Evolutionary conservation across 2,113 vertebrate genomes (phyloP).

Genomic region (Rhadina sibilatrix): DNA sequence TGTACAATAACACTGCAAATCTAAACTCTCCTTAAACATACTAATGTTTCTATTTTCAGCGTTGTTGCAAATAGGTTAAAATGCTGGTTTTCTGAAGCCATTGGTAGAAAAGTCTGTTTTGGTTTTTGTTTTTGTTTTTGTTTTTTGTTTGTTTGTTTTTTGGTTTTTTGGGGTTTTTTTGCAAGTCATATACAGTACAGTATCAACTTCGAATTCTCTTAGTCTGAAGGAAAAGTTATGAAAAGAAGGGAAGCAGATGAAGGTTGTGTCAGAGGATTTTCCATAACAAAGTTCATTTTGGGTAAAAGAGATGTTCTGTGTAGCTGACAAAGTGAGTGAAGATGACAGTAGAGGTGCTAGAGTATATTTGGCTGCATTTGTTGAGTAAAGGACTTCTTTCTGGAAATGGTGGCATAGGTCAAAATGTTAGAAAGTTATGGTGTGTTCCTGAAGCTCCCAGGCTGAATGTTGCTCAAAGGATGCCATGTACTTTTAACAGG

Average conservation of each 20-base stretch:
- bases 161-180: no score
- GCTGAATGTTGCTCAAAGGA: not conserved
- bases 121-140: no score
- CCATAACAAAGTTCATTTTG: not conserved
- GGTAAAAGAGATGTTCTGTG: not conserved
- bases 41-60: not conserved
- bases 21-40: not conserved
- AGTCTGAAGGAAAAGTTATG: not conserved
- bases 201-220: not conserved
- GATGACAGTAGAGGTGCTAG: not conserved
- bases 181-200: not conserved
- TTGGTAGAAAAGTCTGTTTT: not conserved
- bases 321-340: not conserved
- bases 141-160: no score
- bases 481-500: not conserved
- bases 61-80: not conserved
- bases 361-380: not conserved
- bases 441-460: not conserved
- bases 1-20: not conserved
- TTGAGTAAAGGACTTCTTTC: not conserved
- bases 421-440: not conserved
- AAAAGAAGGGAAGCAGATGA: not conserved
- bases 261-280: not conserved
- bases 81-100: not conserved
- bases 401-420: not conserved